Evolutionary conservation across 2,797 vertebrate species (phyloP).

Genomic region (Remorina albescens): DNA sequence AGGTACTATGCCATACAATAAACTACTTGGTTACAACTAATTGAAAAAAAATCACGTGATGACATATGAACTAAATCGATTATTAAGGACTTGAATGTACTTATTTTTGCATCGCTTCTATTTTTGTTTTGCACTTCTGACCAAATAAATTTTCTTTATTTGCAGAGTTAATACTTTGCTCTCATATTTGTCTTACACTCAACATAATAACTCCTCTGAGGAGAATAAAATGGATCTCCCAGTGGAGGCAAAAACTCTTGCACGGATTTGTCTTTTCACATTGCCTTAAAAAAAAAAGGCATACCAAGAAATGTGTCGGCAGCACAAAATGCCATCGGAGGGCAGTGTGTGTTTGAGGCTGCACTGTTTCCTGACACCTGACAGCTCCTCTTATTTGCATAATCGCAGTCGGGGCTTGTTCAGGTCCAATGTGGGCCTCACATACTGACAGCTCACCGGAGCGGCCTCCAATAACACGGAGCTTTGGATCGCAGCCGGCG

Average conservation of each 20-base stretch:
- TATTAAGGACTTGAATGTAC: background rate
- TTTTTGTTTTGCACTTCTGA: background rate
- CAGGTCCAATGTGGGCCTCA: slow-evolving; percentile 70
- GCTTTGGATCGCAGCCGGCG: slow-evolving; percentile 56
- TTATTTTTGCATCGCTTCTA: background rate
- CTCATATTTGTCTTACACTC: background rate
- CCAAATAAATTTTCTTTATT: background rate
- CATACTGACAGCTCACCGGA: slow-evolving; percentile 78
- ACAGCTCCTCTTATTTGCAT: slow-evolving; percentile 51
- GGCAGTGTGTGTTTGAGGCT: too few species aligned
- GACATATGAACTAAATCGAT: background rate
- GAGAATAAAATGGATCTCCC: background rate
- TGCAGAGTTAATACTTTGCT: too few species aligned
- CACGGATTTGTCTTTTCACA: background rate
- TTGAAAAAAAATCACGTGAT: too few species aligned
- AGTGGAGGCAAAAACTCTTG: background rate
- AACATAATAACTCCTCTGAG: background rate
- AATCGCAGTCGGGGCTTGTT: slow-evolving; percentile 1
- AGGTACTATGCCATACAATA: background rate
- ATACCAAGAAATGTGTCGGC: too few species aligned
- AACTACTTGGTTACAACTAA: background rate
- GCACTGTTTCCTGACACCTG: slow-evolving; percentile 52
- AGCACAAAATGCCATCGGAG: too few species aligned
- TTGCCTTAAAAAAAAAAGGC: too few species aligned
- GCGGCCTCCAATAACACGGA: slow-evolving; percentile 71